Evolutionary conservation across 2,888 invertebrate species (phyloP), one percentile per base, ranked within the genome.

Genomic region (Dyspetes luteomarginatus): DNA sequence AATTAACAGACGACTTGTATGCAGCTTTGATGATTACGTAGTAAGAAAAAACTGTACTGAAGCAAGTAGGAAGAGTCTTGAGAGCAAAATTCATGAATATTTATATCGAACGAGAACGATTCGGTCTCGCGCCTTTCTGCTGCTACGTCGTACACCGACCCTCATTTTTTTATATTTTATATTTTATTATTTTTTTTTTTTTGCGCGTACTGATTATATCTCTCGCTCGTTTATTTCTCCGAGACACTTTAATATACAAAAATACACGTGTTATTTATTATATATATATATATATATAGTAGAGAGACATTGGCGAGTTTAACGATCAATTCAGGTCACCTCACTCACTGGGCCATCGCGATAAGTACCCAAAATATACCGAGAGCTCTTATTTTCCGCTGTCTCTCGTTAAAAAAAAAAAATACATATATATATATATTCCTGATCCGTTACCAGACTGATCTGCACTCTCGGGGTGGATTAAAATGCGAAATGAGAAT

Each of bases 81-180:
- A 36, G n/a, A 41, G 45, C 50, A 2, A 36, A 52, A 55, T 60
- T 56, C 56, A 79, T 74, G 65, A 79, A 80, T 80, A 75, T 65
- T 48, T 30, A 52, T 60, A 58, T n/a, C n/a, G 36, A 28, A 80
- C 45, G 71, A 79, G 56, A 56, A 17, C 22, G 28, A 41, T 48
- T 26, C 55, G 64, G 64, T 73, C 74, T 48, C 56, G 48, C 45
- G 43, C 64, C 22, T 56, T n/a, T 56, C 41, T 12, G 12, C n/a
- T 9, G 12, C 36, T 36, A 12, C 12, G 17, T 15, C 19, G 58
- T 19, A 22, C 64, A 58, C 9, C 19, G 43, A 28, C 19, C 45
- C 50, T 15, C 24, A 26, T 17, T 60, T 72, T 45, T 71, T n/a
- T n/a, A n/a, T 50, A 28, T 48, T 52, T 30, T 36, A 50, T 9